Evolutionary conservation across 2,113 vertebrate species (phyloP).

Genomic region (Cyanoliseus patagonus): DNA sequence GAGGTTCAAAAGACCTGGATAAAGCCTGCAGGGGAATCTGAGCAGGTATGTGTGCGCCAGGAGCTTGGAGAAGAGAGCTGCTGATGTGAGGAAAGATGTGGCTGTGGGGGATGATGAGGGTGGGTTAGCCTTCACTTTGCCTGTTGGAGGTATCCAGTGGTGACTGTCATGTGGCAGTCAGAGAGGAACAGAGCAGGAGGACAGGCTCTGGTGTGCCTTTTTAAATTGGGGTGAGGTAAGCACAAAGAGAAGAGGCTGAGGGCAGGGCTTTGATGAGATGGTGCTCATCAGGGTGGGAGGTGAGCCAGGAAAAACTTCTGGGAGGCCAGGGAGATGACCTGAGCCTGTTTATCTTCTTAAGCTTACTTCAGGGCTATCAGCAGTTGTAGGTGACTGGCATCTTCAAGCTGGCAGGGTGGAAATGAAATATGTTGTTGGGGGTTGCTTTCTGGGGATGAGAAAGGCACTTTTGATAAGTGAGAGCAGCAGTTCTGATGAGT

Average conservation of each 20-base stretch:
- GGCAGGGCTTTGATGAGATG: not conserved
- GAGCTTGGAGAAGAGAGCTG: not conserved
- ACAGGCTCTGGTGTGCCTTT: not conserved
- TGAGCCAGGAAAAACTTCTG: not conserved
- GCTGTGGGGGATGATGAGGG: not conserved
- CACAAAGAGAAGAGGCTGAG: not conserved
- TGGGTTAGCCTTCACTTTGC: not conserved
- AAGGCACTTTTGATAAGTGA: not conserved
- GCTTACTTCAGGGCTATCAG: not conserved
- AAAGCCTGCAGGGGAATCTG: not conserved
- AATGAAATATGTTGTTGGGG: not conserved
- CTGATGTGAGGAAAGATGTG: not conserved
- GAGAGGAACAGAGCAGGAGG: not conserved
- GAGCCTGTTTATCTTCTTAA: not conserved
- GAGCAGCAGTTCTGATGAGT: not conserved
- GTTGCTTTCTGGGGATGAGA: not conserved
- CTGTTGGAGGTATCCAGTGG: not conserved
- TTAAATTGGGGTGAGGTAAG: not conserved
- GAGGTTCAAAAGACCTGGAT: not conserved
- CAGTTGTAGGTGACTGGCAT: not conserved
- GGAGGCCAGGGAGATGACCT: not conserved
- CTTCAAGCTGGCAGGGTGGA: not conserved
- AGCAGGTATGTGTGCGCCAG: not conserved
- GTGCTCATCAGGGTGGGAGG: not conserved
- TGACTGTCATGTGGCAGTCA: not conserved